Base-by-base conservation (phyloP, 2,888 invertebrate genomes). In the Sarcophaga variegata region DNA sequence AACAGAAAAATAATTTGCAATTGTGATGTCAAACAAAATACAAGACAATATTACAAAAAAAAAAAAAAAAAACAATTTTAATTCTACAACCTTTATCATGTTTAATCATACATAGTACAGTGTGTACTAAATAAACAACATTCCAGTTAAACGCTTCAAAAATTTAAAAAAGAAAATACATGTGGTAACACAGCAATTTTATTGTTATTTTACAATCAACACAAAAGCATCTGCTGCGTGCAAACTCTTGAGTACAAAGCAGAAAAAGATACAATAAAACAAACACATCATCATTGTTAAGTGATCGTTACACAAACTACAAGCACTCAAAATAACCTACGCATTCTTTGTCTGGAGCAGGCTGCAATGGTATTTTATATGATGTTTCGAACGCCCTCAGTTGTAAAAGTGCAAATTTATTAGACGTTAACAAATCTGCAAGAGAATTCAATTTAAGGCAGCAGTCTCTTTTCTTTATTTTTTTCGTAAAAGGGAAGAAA, bases 71-170 rank as follows among this genome's bases (percentile, higher is more conserved):
- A 49, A 14, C 49, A 49, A 54, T 14, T 54, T 54, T 17, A 54
- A 17, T 71, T 81, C 76, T 79, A 84, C 81, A 84, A 84, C 75
- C 78, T 79, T 81, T 84, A 84, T 84, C 67, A 80, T 86, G 83
- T 86, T 83, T 47, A 83, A 81, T 81, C 83, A 79, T 37, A 11
- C 49, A 49, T 54, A 54, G 22, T 74, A n/a, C 1, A 22, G 22
- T 69, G 69, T 60, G 72, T 77, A 77, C 62, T 22, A 83, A 83
- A 71, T 79, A 25, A 76, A 79, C 81, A 84, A 77, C 84, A 87
- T 87, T 87, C 84, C 75, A n/a, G 59, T 6, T 60, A 78, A 71
- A 5, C 27, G 25, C 20, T 66, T 49, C n/a, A 75, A 37, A 54
- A 37, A 37, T 10, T 37, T 49, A 49, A 49, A 54, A 45, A 37